A percentile compares a stretch with the other conserved stretches of the same genome.
Conservation (phyloP, 2,113 vertebrate species). For the Grammomys surdaster region DNA sequence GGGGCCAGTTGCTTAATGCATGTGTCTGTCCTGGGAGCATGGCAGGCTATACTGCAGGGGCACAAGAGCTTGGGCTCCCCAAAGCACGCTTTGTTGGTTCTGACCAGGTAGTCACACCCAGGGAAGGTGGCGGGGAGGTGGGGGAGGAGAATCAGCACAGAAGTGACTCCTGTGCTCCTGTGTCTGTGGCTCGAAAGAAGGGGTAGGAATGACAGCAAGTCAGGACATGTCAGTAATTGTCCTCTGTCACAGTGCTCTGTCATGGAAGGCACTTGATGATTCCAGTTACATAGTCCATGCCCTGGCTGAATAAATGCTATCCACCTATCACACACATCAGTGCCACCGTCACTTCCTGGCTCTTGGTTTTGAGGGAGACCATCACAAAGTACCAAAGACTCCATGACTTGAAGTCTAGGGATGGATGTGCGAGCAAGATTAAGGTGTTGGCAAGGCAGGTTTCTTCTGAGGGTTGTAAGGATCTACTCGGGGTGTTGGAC, state of each 20-base stretch:
- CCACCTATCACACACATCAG: too few species aligned
- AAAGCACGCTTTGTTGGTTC: background rate
- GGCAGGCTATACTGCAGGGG: background rate
- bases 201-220: background rate
- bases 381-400: background rate
- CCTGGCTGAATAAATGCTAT: background rate
- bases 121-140: too few species aligned
- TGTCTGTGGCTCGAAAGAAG: background rate
- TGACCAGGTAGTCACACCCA: background rate
- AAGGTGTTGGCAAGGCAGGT: background rate
- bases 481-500: background rate
- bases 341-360: background rate
- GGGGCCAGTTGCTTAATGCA: background rate
- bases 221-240: accelerated
- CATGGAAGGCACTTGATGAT: background rate
- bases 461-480: background rate
- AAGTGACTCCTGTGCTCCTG: background rate
- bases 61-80: background rate
- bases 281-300: background rate
- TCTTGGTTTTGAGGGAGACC: background rate
- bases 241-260: background rate
- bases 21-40: background rate
- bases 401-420: background rate
- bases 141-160: background rate
- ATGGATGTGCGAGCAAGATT: too few species aligned